Conservation (phyloP, 1,140 invertebrate genomes). For the Hycleus phaleratus region DNA sequence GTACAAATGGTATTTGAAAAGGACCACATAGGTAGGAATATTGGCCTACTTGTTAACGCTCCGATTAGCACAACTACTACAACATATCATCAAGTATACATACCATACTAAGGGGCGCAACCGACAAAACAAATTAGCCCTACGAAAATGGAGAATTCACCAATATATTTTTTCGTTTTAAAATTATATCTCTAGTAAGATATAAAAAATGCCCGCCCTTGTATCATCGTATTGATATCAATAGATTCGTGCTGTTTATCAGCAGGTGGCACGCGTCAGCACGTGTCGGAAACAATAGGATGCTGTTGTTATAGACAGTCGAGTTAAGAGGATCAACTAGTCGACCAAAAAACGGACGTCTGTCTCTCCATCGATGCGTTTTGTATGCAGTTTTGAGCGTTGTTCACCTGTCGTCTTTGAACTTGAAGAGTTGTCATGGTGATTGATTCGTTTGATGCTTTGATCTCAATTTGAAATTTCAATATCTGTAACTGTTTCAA, state of each 20-base stretch:
- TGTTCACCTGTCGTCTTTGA: slow-evolving; percentile 2
- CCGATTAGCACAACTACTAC: background rate
- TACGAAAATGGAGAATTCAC: no score
- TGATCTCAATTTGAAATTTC: background rate
- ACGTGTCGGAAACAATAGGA: slow-evolving; percentile 32
- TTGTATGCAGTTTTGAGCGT: background rate
- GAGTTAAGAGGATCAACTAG: slow-evolving; percentile 17
- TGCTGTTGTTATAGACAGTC: slow-evolving; percentile 15
- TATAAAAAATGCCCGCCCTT: no score
- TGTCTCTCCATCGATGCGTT: background rate
- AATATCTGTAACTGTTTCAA: no score
- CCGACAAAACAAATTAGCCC: background rate
- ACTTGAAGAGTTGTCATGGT: slow-evolving; percentile 7
- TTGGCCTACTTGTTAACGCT: slow-evolving; percentile 13
- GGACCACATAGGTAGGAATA: slow-evolving; percentile 22
- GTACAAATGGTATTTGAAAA: slow-evolving; percentile 4
- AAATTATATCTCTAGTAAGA: no score
- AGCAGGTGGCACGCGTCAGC: slow-evolving; percentile 28
- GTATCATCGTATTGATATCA: no score
- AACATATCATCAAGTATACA: slow-evolving; percentile 1
- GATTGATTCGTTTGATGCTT: slow-evolving; percentile 2
- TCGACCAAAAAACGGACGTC: background rate
- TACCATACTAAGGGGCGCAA: background rate
- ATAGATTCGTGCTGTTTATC: slow-evolving; percentile 1
- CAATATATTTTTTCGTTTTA: no score